Base-by-base conservation (phyloP, 2,888 invertebrate species). In the Ormia ochracea region DNA sequence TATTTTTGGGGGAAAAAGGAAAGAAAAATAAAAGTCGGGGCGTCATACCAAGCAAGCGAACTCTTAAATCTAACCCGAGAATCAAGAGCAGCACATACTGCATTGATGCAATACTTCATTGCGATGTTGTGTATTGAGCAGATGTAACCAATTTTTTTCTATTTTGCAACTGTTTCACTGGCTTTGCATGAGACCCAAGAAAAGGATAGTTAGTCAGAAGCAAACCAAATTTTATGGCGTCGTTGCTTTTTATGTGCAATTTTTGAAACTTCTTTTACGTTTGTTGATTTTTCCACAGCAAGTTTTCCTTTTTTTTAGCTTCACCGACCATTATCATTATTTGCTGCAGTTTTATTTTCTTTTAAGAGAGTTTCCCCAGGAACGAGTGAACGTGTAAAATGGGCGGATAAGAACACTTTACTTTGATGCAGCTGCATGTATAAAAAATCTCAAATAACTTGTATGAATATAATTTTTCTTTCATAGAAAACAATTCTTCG, bases 141-240 rank as follows among this genome's bases (percentile, higher is more conserved):
- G 69, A 26, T 45, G 38, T 1, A 48, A 3, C 9, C 9, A 17
- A 65, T 79, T 70, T 70, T 78, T 74, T 38, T 59, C 58, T 74
- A 48, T 65, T 69, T 76, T 76, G 70, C 41, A 73, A 50, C 68
- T 43, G 52, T 66, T 72, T 68, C 61, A 17, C 19, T 68, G 43
- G 38, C n/a, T 41, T 63, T 58, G 23, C 43, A 28, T 26, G 31
- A 23, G 33, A 9, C 4, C 12, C 14, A 31, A 26, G 28, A 7
- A 4, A 12, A 50, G 19, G 38, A 38, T 4, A 31, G 21, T 21
- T 28, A 7, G 36, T 7, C 7, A n/a, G 31, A 10, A 14, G 5
- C 19, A 45, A 21, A 7, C 17, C 38, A 52, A 28, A 52, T 38
- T 19, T 54, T 38, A 50, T 54, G 50, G 41, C 43, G 48, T 61